Percentiles rank a stretch among this genome's conserved stretches.
phyloP scores from a whole-genome alignment of 1,140 invertebrate genomes.

The Ganaspis sp. region DNA sequence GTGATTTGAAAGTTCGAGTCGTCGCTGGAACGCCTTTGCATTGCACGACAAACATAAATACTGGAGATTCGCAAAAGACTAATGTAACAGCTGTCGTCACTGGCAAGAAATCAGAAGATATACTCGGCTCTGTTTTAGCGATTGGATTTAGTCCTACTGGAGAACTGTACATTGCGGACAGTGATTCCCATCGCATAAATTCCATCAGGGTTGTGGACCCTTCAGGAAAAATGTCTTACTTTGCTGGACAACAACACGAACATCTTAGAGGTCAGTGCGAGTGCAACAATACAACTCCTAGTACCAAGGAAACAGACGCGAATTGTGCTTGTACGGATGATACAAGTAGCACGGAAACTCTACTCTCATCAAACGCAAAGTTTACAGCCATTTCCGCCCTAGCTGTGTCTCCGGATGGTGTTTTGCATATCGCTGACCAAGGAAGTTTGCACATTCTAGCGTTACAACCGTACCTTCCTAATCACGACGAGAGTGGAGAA shows the following conservation, averaged over 20 bases:
- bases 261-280: constrained; percentile 68
- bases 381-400: constrained; percentile 94
- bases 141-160: constrained; percentile 95
- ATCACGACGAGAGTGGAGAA: constrained; percentile 92
- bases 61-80: constrained; percentile 49
- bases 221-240: constrained; percentile 89
- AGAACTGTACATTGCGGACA: constrained; percentile 95
- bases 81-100: constrained; percentile 48
- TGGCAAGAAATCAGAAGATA: constrained; percentile 75
- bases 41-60: constrained; percentile 79
- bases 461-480: constrained; percentile 91
- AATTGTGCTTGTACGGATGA: constrained; percentile 80
- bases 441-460: constrained; percentile 92
- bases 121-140: constrained; percentile 86
- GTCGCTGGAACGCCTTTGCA: constrained; percentile 94
- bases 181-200: constrained; percentile 92
- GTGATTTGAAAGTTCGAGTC: constrained; percentile 92
- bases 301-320: constrained; percentile 73
- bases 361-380: constrained; percentile 92
- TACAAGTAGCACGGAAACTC: constrained; percentile 86
- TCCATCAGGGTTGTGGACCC: constrained; percentile 89
- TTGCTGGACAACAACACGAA: constrained; percentile 86
- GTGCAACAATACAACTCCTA: constrained; percentile 69
- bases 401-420: constrained; percentile 94
- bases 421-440: constrained; percentile 96